Evolutionary conservation across 2,797 vertebrate species (phyloP).

Genomic region (Enteromius thamalakanensis): DNA sequence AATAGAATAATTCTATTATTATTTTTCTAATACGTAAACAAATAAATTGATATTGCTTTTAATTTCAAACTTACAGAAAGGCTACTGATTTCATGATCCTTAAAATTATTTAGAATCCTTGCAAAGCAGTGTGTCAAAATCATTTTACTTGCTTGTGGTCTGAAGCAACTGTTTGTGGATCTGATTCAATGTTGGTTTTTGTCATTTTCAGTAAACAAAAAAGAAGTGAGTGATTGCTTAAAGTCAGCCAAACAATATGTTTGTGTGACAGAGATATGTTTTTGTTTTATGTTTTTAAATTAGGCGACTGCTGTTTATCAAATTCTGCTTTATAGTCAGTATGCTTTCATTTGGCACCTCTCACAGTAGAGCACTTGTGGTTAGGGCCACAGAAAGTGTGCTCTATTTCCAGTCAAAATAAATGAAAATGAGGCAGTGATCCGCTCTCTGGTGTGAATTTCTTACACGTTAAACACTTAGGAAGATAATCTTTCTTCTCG

Average conservation of each 20-base stretch:
- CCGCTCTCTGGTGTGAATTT: slow-evolving; percentile 63
- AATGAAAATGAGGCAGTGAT: slow-evolving; percentile 52
- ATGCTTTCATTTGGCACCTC: slow-evolving; percentile 30
- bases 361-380: slow-evolving; percentile 36
- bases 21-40: too few species aligned
- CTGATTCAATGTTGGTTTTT: background rate
- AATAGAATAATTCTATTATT: too few species aligned
- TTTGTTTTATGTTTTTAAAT: background rate
- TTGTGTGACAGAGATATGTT: slow-evolving; percentile 5
- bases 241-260: slow-evolving; percentile 16
- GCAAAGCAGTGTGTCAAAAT: background rate
- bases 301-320: slow-evolving; percentile 17
- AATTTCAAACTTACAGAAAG: background rate
- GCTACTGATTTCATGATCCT: background rate
- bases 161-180: slow-evolving; percentile 13
- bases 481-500: slow-evolving; percentile 48
- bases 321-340: background rate
- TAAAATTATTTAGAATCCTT: background rate
- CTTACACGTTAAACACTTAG: slow-evolving; percentile 65
- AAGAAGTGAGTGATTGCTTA: slow-evolving; percentile 15
- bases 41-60: background rate
- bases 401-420: slow-evolving; percentile 66
- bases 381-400: slow-evolving; percentile 44
- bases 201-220: slow-evolving; percentile 7
- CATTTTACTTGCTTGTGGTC: slow-evolving; percentile 12